Percentiles rank a stretch among this genome's conserved stretches.
phyloP scores from a whole-genome alignment of 1,140 invertebrate species.

The Glossosoma conforme region DNA sequence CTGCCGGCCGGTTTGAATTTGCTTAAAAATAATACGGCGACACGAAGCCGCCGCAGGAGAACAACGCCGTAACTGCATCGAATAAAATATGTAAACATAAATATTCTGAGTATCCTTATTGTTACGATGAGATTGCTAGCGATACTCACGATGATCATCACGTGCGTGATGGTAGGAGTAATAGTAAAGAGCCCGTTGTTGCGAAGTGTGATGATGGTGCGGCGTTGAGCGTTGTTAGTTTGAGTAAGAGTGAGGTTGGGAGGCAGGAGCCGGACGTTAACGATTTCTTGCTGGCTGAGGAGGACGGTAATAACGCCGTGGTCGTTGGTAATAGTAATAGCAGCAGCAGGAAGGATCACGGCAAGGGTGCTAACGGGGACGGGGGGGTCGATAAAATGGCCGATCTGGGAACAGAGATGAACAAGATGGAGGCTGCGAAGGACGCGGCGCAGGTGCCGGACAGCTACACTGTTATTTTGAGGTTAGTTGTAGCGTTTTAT shows the following conservation, averaged over 20 bases:
- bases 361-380: conserved; percentile 6
- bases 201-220: conserved; percentile 41
- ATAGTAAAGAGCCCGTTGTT: conserved; percentile 14
- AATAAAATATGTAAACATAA: conserved; percentile 75
- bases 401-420: conserved; percentile 37
- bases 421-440: conserved; percentile 39
- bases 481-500: conserved; percentile 42
- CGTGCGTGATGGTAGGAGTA: conserved; percentile 39
- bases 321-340: conserved; percentile 43
- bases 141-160: conserved; percentile 61
- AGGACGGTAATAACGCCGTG: conserved; percentile 36
- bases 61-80: conserved; percentile 37
- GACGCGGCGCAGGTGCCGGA: conserved; percentile 54
- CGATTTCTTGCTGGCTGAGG: conserved; percentile 42
- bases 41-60: conserved; percentile 28
- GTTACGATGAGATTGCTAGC: conserved; percentile 73
- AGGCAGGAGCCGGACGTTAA: conserved; percentile 43
- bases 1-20: conserved; percentile 9
- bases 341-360: conserved; percentile 44
- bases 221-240: conserved; percentile 45
- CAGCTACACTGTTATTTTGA: conserved; percentile 61
- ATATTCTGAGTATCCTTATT: conserved; percentile 79
- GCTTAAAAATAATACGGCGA: conserved; percentile 16
- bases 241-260: no score
- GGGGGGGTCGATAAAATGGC: conserved; percentile 2